Base-by-base conservation (phyloP, 2,888 invertebrate species). In the Odontocolon sp. region DNA sequence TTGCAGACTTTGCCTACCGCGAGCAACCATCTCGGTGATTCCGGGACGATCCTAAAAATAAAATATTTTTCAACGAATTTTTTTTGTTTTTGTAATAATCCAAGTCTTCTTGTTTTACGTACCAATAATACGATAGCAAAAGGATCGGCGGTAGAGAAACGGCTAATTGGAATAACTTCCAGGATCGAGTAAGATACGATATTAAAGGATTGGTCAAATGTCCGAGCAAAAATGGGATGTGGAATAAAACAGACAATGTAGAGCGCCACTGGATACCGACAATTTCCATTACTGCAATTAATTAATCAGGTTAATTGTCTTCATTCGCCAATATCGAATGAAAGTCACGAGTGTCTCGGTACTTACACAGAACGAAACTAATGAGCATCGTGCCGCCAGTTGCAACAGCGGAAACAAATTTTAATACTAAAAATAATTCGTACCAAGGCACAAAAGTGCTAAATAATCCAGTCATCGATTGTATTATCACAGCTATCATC, bases 301-400 rank as follows among this genome's bases (percentile, higher is more conserved):
- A 71, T 67, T 66, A 21, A 47, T 72, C 11, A 18, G 3, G 54
- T 70, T 56, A 26, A 74, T 70, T 57, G 26, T 26, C 52, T 40
- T n/a, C n/a, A n/a, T n/a, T n/a, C n/a, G n/a, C n/a, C n/a, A n/a
- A n/a, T n/a, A n/a, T n/a, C n/a, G n/a, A n/a, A n/a, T n/a, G n/a
- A n/a, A n/a, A n/a, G n/a, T n/a, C n/a, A n/a, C n/a, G n/a, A n/a
- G n/a, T n/a, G n/a, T n/a, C n/a, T n/a, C n/a, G n/a, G n/a, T 42
- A 88, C 91, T 90, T 81, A 92, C 92, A 91, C 26, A 94, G 91
- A 56, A 95, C 93, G 82, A 94, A 94, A 81, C 93, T 93, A 76
- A 93, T 93, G 16, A 94, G 91, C 93, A 94, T 94, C 1, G 93
- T 93, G 31, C 94, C 94, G 75, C 94, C 94, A 9, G 94, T 92